Percentiles rank a stretch among this genome's conserved stretches.
Conservation (phyloP, 2,797 vertebrate species). For the Pseudotriccus pelzelni region DNA sequence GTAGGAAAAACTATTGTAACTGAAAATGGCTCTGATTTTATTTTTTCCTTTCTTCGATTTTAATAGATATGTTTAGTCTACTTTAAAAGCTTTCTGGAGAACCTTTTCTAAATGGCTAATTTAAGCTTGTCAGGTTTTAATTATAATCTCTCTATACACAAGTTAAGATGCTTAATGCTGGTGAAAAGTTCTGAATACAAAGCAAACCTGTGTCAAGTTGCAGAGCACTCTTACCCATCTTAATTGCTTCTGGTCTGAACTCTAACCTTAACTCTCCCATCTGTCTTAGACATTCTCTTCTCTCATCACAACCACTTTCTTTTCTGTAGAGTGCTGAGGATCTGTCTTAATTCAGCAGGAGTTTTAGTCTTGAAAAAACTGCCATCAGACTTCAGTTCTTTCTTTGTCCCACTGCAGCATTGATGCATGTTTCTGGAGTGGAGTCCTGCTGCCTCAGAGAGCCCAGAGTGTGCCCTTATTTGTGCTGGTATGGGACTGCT, state of each 20-base stretch:
- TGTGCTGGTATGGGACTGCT: background rate
- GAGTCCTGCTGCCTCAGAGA: background rate
- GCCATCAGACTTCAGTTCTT: background rate
- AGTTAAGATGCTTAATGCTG: constrained; percentile 72
- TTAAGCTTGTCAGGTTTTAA: constrained; percentile 75
- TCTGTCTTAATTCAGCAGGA: constrained; percentile 8
- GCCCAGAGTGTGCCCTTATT: background rate
- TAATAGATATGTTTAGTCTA: constrained; percentile 68
- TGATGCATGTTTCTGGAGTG: fast-evolving
- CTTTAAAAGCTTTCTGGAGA: constrained; percentile 71
- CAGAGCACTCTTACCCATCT: constrained; percentile 59
- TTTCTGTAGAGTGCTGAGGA: background rate
- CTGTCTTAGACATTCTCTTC: constrained; percentile 60
- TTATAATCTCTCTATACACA: constrained; percentile 70
- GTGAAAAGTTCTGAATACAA: constrained; percentile 72
- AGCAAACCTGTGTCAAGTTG: constrained; percentile 73
- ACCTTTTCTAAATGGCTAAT: constrained; percentile 69
- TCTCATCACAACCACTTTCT: constrained; percentile 34
- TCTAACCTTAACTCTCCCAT: constrained; percentile 66
- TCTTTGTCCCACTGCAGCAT: background rate
- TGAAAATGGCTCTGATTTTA: constrained; percentile 36
- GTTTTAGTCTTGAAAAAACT: background rate
- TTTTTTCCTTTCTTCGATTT: constrained; percentile 28
- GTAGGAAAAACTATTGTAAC: constrained; percentile 41
- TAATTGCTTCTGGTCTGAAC: constrained; percentile 72